A percentile compares a stretch with the other conserved stretches of the same genome.
Evolutionary conservation across 2,888 invertebrate species (phyloP).

Genomic region (Trichopoda pennipes): DNA sequence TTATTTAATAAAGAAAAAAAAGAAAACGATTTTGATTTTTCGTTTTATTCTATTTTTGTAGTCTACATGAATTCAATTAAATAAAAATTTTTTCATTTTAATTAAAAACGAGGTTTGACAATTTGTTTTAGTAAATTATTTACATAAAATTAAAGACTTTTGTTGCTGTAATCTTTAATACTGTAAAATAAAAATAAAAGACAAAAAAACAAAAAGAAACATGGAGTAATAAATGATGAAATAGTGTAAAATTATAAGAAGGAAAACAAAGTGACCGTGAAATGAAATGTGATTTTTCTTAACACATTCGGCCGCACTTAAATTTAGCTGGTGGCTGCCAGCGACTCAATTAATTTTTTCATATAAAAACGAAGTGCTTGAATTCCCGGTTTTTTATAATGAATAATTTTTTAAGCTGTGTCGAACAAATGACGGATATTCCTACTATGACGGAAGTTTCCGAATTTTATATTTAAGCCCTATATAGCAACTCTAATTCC

Average conservation of each 20-base stretch:
- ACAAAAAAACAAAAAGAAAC: no score
- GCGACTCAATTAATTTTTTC: no score
- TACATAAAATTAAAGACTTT: background rate
- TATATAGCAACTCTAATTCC: no score
- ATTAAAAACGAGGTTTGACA: conserved; percentile 64
- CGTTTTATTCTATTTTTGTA: conserved; percentile 50
- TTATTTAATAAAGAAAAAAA: conserved; percentile 28
- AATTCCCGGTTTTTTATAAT: no score
- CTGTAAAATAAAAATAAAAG: background rate
- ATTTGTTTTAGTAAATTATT: conserved; percentile 38
- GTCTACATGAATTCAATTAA: conserved; percentile 19
- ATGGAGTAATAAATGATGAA: conserved; percentile 24
- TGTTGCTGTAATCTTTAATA: no score
- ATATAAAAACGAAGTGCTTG: no score
- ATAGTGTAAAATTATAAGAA: conserved; percentile 27
- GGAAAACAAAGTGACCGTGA: conserved; percentile 59
- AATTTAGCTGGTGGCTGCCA: no score
- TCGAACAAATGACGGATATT: no score
- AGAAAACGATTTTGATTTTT: conserved; percentile 63
- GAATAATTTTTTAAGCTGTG: no score
- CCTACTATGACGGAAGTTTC: no score
- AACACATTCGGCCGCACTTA: no score
- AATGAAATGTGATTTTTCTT: conserved; percentile 39
- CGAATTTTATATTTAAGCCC: no score
- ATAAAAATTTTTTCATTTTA: conserved; percentile 37